Evolutionary conservation across 2,113 vertebrate species (phyloP).

Genomic region (Tenebrosternarchus preto): DNA sequence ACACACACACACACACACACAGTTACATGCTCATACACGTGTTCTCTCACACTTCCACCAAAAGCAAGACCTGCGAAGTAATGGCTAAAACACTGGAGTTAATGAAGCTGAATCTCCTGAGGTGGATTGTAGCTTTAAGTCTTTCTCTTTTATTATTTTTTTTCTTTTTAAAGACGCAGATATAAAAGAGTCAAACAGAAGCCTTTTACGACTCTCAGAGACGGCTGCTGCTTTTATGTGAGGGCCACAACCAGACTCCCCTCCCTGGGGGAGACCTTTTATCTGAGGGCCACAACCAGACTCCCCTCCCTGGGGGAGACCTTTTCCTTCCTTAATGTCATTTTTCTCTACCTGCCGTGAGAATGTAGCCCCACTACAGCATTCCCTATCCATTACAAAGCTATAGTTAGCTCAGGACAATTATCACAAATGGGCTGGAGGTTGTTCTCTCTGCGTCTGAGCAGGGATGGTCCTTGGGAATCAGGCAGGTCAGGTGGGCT

Average conservation of each 20-base stretch:
- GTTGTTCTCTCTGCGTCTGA: neutral
- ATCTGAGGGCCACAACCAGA: no score
- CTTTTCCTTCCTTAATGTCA: slow-evolving; percentile 29
- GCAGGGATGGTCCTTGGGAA: neutral
- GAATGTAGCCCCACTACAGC: neutral
- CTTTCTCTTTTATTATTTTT: no score
- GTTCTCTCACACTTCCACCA: neutral
- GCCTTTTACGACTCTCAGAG: slow-evolving; percentile 43
- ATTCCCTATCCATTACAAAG: slow-evolving; percentile 1
- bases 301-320: slow-evolving; percentile 14
- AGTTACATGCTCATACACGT: neutral
- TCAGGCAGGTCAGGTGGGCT: neutral
- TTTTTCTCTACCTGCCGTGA: slow-evolving; percentile 31
- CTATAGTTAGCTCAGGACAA: neutral
- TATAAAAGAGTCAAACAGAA: slow-evolving; percentile 53
- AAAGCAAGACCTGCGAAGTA: slow-evolving; percentile 32
- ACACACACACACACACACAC: neutral
- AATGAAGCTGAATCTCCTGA: slow-evolving; percentile 43
- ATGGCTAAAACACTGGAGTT: slow-evolving; percentile 32
- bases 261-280: slow-evolving; percentile 19
- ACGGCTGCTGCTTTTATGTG: slow-evolving; percentile 36
- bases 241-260: neutral
- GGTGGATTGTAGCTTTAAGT: slow-evolving; percentile 42
- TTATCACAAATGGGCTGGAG: neutral
- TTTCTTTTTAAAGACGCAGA: slow-evolving; percentile 44